Evolutionary conservation across 2,888 invertebrate species (phyloP), one percentile per base, ranked within the genome.

Genomic region (Ophion obscuratus): DNA sequence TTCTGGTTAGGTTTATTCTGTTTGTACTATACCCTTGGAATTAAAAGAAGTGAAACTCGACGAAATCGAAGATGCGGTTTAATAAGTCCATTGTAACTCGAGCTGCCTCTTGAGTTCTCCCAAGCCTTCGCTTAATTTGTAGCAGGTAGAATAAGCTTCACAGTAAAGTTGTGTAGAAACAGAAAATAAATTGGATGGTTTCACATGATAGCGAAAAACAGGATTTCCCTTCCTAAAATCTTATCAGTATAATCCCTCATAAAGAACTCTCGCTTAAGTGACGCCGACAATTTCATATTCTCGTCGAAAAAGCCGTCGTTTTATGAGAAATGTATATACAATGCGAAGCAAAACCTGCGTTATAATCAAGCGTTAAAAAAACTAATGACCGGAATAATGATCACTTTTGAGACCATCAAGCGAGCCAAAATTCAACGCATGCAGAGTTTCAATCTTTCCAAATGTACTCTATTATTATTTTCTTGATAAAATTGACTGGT

Each of bases 41-140:
- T 27, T 7, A 36, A 73, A 73, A 59, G 1, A 78, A 61, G 9
- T 14, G 78, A 70, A 78, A 78, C 78, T 44, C 61, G 27, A 70
- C 24, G 40, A 59, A 24, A 20, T 40, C 59, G 20, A 61, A 61
- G 44, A 59, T 61, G 59, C 40, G 61, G 57, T 78, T 78, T 20
- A 40, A 78, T 44, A 44, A 78, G 67, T 77, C 77, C 57, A 57
- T 77, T 67, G 77, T 66, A 61, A 61, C 74, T 74, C 24, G 47
- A 47, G 47, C 4, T 47, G 10, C 11, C 47, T 14, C 14, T 74
- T 24, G 61, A 47, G 47, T 47, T 47, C 47, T 14, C 47, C 47
- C 2, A 14, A 47, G 47, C 2, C 14, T 44, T 44, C 47, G 47
- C 11, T 47, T 47, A 47, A 14, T 47, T 47, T 14, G 11, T 14